Base-by-base conservation (phyloP, 64 coral and sea anemone genomes). In the Montipora efflorescens region DNA sequence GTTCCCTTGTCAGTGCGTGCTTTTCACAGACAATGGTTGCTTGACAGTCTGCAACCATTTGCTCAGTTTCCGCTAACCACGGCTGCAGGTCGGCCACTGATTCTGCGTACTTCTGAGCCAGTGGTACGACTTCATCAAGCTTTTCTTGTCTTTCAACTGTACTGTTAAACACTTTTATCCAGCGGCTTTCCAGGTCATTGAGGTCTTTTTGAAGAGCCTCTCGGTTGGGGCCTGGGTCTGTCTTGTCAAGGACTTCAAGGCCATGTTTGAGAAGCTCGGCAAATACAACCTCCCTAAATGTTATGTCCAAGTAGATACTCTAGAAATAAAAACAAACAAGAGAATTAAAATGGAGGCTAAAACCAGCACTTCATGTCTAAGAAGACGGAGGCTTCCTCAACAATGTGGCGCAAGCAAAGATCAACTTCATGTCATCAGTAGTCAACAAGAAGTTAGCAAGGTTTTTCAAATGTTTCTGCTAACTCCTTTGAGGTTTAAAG, bases 261-360 rank as follows among this genome's bases (percentile, higher is more conserved):
- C 94, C 97, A 74, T 89, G 91, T 87, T 93, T 91, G 47, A 98
- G 89, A 75, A 95, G 87, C 25, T 98, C 94, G 18, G 94, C 90
- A 28, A 98, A 96, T 19, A 94, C 91, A 66, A 96, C 80, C 55
- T 94, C 92, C 62, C 96, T 93, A 14, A 98, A 87, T 14, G 78
- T 88, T n/a, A 98, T 87, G 15, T 97, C 92, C 15, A 98, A 48
- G 13, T 87, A 91, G 16, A 98, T 59, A 73, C 92, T 90, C 95
- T 97, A 67, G 7, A 90, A 74, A 79, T 18, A 7, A 58, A 45
- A 14, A 15, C 25, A 53, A 48, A 84, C 4, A 16, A 64, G 14
- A 15, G 3, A 64, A 8, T 15, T 11, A 15, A 12, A 15, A 64
- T 14, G 8, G 13, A 14, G 61, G 13, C 9, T 16, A 15, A 4